A percentile compares a stretch with the other conserved stretches of the same genome.
Conservation (phyloP, 2,888 invertebrate species). For the Dryobotodes eremita region DNA sequence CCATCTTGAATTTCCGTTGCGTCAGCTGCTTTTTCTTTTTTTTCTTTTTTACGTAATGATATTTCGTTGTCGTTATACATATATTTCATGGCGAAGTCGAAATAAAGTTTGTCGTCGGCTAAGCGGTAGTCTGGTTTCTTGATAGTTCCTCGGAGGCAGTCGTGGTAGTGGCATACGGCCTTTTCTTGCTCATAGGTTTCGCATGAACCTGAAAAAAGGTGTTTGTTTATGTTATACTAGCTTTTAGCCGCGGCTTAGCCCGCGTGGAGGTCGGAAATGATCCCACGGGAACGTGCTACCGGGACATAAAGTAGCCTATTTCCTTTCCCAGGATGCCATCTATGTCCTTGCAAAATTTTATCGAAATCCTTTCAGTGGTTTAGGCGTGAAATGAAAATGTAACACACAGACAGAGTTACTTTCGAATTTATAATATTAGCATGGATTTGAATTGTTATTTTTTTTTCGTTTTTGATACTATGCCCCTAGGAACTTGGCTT, state of each 20-base stretch:
- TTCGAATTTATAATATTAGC: too few species aligned
- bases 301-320: not conserved
- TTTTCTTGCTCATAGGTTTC: constrained; percentile 92
- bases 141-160: constrained; percentile 88
- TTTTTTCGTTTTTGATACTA: not conserved
- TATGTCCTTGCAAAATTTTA: not conserved
- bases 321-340: not conserved
- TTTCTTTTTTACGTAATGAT: constrained; percentile 43
- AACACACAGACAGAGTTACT: not conserved
- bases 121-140: constrained; percentile 84
- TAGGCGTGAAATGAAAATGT: not conserved
- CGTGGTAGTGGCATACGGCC: constrained; percentile 91
- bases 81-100: constrained; percentile 85
- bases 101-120: constrained; percentile 86
- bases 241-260: not conserved
- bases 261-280: not conserved
- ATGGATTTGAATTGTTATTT: too few species aligned
- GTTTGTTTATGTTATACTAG: not conserved
- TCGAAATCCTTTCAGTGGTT: not conserved
- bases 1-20: constrained; percentile 37
- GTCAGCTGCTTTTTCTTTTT: constrained; percentile 28
- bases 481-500: not conserved
- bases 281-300: not conserved
- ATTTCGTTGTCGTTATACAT: constrained; percentile 73
- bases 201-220: constrained; percentile 87